Base-by-base conservation (phyloP, 2,888 invertebrate genomes). In the Cephonodes hylas region DNA sequence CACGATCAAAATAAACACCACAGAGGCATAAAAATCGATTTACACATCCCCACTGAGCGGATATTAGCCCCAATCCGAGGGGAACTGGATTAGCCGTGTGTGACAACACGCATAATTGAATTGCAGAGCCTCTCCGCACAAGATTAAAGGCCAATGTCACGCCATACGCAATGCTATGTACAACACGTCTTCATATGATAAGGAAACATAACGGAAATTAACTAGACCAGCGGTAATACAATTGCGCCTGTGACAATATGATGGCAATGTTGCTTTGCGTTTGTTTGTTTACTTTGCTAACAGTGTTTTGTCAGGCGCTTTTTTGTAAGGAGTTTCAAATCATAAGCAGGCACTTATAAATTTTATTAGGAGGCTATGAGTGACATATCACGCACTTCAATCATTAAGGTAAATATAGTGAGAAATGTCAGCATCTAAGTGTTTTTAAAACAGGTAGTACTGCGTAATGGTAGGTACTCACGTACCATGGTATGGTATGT, bases 151-250 rank as follows among this genome's bases (percentile, higher is more conserved):
- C 27, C 31, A 27, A 10, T 53, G 27, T n/a, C n/a, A 38, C 38
- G 38, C 38, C n/a, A 38, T 38, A 38, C 38, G n/a, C 13, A n/a
- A n/a, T 38, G 38, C n/a, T 3, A 10, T 10, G 53, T 53, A 31
- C 27, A 18, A 44, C 7, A 44, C 18, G 8, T 27, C 53, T 27
- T 53, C 48, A 27, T 15, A 27, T 53, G 27, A 27, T 18, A 31
- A 31, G 53, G 53, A 53, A 53, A 53, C 53, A 53, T 27, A 13
- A 23, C 23, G 53, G 15, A 53, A 53, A 27, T 53, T 53, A 53
- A 31, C 27, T 3, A 15, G 20, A 3, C 27, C 31, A 38, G 13
- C n/a, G 38, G 13, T 38, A 31, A 31, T 18, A 18, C 27, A 10
- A 25, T 27, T 53, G 18, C 13, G 22, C 23, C 13, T 45, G 18